Evolutionary conservation across 1,140 invertebrate species (phyloP), one percentile per base, ranked within the genome.

Genomic region (Vollenhovia emeryi): DNA sequence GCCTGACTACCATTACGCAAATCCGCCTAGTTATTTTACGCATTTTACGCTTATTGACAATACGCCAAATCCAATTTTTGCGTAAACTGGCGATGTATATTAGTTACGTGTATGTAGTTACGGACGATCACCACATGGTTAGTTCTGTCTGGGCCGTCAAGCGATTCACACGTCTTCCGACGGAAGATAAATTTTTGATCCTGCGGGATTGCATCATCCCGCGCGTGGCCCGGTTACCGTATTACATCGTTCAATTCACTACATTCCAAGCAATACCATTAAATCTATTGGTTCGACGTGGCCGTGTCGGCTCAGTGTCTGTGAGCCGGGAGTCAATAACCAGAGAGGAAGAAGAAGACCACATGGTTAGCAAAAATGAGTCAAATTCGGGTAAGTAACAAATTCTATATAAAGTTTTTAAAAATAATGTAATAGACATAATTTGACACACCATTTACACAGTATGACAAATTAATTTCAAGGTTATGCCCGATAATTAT

Each of bases 391-490:
- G 50, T 52, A 52, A 52, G n/a, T n/a, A 27, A 59, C 9, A 24
- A 24, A 59, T 59, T 59, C n/a, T 59, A 27, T 59, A 59, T 60
- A 60, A 60, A 60, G 11, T 60, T 60, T 60, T 13, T 60, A 60
- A 60, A 15, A 60, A 60, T 60, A 60, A 60, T 30, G 3, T 11
- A 30, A 30, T 60, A 24, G 24, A 33, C 3, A 13, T 60, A 60
- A n/a, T 33, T 60, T 13, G 57, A 11, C 30, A 60, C n/a, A 60
- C 30, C 9, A 6, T 13, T 60, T 60, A 27, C 24, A n/a, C 57
- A 60, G 13, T 60, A 60, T 15, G 27, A 60, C 57, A 15, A 60
- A 27, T 15, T 60, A 60, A 33, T 60, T 30, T 60, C 13, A 60
- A 60, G 57, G 24, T 60, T 27, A 30, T 60, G 57, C 27, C 11